Base-by-base conservation (phyloP, 2,888 invertebrate species). In the Hemicrepidius hirtus region DNA sequence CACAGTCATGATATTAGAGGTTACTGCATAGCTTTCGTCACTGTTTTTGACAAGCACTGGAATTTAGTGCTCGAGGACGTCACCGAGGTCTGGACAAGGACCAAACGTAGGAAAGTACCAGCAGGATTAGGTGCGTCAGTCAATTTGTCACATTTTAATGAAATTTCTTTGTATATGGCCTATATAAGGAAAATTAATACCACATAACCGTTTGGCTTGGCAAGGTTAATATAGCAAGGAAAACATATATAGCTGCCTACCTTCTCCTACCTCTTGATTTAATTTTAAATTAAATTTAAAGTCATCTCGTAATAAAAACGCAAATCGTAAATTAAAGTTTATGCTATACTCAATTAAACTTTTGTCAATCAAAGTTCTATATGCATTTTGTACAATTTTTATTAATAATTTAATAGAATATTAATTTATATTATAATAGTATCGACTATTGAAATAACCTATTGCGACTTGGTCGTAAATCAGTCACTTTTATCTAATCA, bases 31-130 rank as follows among this genome's bases (percentile, higher is more conserved):
- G 98, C 95, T 0, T 93, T 90, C 78, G 86, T 98, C 24, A 90
- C 92, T 16, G 95, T 95, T 1, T 98, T 96, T 85, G 98, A 98
- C 87, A 97, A 95, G 83, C 96, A 97, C 84, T 97, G 96, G 94
- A 98, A 98, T 87, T 85, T 98, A 79, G 93, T 95, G 4, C 87
- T 98, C 64, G 90, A 90, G 68, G 95, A 97, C 83, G 96, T 96
- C 1, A 89, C 92, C 28, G 97, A 97, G 87, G 87, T 91, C 2
- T 97, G 95, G 93, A 91, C 89, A 63, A 88, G 93, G 75, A 90
- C 91, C 81, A 86, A 87, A 50, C 88, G 87, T 55, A 88, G 88
- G 78, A 93, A 93, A 86, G 86, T 90, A 64, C 90, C 92, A 1
- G 89, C 91, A 5, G 73, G 64, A 21, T 86, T 91, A 71, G 91